Percentiles rank a stretch among this genome's conserved stretches.
Evolutionary conservation across 92 coral and sea anemone genomes (phyloP).

Genomic region (Palythoa caribaeorum): DNA sequence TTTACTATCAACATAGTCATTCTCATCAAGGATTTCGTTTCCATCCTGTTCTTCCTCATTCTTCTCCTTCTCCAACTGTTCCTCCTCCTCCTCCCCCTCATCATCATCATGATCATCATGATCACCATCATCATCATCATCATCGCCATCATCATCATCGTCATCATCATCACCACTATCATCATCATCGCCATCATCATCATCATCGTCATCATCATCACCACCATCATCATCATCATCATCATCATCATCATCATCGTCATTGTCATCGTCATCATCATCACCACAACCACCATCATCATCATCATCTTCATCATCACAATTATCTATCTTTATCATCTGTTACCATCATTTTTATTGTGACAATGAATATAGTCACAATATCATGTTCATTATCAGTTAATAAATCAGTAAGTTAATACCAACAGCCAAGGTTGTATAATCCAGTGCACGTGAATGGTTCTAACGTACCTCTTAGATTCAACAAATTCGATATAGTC

Average conservation of each 20-base stretch:
- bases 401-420: not conserved
- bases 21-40: no score
- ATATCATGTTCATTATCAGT: not conserved
- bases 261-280: not conserved
- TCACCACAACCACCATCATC: no score
- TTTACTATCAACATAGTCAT: not conserved
- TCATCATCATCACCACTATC: not conserved
- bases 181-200: no score
- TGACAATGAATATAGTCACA: not conserved
- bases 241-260: no score
- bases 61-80: no score
- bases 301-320: not conserved
- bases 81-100: no score
- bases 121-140: no score
- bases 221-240: not conserved
- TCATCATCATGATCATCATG: no score
- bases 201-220: no score
- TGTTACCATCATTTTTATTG: not conserved
- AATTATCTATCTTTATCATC: not conserved
- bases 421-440: not conserved
- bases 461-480: conserved; percentile 58
- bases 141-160: not conserved
- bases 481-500: conserved; percentile 79
- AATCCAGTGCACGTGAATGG: no score
- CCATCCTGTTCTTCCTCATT: no score